These are phyloP conservation scores for Malurus splendens DNA, from an alignment of 2,797 vertebrate species.

Conservation along the genomic window DNA sequence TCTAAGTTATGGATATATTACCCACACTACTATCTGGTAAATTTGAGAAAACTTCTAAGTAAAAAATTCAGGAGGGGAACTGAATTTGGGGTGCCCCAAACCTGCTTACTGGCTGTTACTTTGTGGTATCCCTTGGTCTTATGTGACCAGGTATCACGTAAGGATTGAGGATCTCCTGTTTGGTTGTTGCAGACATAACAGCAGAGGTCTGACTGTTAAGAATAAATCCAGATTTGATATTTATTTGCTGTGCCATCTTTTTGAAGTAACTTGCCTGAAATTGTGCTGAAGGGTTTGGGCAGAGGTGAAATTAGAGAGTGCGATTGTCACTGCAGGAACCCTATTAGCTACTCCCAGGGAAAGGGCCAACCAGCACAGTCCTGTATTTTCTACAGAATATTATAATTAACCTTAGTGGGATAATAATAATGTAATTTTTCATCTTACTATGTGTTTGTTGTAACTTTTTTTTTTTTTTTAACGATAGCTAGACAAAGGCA, in stretches of 20 bases:
- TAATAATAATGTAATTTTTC: not conserved
- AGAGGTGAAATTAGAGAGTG: not conserved
- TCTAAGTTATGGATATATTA: not conserved
- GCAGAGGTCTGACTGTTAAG: not conserved
- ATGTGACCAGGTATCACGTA: not conserved
- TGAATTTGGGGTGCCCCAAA: accelerated
- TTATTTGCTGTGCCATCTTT: not conserved
- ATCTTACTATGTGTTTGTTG: not conserved
- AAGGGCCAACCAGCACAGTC: not conserved
- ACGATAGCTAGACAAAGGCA: not conserved
- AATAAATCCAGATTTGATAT: not conserved
- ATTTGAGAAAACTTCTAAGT: not conserved
- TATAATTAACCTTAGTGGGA: not conserved
- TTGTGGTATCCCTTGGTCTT: not conserved
- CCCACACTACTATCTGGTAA: not conserved
- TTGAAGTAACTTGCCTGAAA: not conserved
- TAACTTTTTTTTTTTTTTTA: not conserved
- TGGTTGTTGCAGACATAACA: not conserved
- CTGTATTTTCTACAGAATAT: not conserved
- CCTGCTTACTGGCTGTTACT: not conserved
- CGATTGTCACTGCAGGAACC: not conserved
- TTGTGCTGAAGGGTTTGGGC: not conserved
- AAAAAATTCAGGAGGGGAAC: not conserved
- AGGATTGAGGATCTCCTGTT: not conserved
- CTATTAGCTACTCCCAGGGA: not conserved